Evolutionary conservation across 1,140 invertebrate species (phyloP).

Genomic region (Philaenus spumarius): DNA sequence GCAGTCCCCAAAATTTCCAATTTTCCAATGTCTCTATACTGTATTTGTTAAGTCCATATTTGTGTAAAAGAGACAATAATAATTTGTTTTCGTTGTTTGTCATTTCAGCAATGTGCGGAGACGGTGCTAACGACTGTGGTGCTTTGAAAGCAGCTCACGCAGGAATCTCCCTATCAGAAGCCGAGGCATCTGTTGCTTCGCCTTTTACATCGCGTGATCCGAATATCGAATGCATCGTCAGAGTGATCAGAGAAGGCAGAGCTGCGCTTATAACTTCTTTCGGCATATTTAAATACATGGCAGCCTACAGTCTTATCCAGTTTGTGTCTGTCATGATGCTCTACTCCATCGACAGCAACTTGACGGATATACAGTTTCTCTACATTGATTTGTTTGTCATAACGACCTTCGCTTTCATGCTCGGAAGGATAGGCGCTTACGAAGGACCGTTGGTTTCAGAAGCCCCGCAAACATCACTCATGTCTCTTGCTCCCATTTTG

Average conservation of each 20-base stretch:
- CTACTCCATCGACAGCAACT: conserved; percentile 69
- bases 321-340: conserved; percentile 89
- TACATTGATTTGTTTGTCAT: conserved; percentile 82
- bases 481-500: conserved; percentile 55
- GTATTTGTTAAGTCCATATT: no score
- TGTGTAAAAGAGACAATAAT: no score
- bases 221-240: conserved; percentile 76
- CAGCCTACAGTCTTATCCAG: conserved; percentile 88
- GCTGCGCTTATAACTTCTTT: conserved; percentile 91
- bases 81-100: no score
- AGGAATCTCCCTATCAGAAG: conserved; percentile 88
- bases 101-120: conserved; percentile 80
- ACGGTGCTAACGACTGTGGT: conserved; percentile 90
- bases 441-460: conserved; percentile 48
- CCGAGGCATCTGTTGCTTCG: conserved; percentile 89
- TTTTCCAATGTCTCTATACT: no score
- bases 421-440: conserved; percentile 60
- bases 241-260: conserved; percentile 65
- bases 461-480: conserved; percentile 60
- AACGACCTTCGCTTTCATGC: conserved; percentile 68
- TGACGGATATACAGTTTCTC: conserved; percentile 75
- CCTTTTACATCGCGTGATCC: conserved; percentile 88
- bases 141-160: conserved; percentile 90
- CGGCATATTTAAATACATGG: conserved; percentile 97
- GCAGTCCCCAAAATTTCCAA: no score